Conservation (phyloP, 2,888 invertebrate genomes). For the Scaptomyza reducta region DNA sequence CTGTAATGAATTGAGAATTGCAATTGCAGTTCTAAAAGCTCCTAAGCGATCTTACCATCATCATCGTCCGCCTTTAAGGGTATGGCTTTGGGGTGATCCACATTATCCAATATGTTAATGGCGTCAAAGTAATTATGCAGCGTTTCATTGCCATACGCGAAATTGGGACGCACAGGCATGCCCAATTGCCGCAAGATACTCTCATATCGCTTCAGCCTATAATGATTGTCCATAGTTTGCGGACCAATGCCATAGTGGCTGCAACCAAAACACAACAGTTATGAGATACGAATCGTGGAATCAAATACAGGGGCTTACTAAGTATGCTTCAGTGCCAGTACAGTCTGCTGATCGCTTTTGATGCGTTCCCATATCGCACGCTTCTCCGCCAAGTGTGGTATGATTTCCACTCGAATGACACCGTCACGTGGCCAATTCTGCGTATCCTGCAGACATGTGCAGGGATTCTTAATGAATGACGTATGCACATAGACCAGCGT, state of each 20-base stretch:
- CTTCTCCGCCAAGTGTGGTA: conserved; percentile 79
- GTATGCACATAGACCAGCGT: conserved; percentile 97
- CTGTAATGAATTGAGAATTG: conserved; percentile 82
- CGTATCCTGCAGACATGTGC: conserved; percentile 95
- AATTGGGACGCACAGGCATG: conserved; percentile 70
- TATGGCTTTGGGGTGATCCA: conserved; percentile 65
- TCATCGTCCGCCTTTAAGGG: conserved; percentile 60
- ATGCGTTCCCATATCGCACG: conserved; percentile 70
- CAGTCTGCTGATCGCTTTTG: conserved; percentile 70
- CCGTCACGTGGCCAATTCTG: conserved; percentile 98
- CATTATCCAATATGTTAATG: conserved; percentile 61
- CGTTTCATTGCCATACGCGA: conserved; percentile 74
- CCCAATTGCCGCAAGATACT: conserved; percentile 57
- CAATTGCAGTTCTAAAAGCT: not conserved
- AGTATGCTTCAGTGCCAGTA: conserved; percentile 70
- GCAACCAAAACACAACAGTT: conserved; percentile 1
- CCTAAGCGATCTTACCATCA: conserved; percentile 47
- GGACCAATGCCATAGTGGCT: conserved; percentile 82
- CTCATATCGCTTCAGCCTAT: conserved; percentile 71
- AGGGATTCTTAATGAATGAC: conserved; percentile 95
- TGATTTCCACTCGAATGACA: conserved; percentile 87
- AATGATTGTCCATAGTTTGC: conserved; percentile 75
- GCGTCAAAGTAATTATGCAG: conserved; percentile 75
- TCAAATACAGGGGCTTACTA: conserved; percentile 56
- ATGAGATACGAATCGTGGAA: not conserved